Evolutionary conservation across 2,797 vertebrate species (phyloP).

Genomic region (Tachyglossus aculeatus): DNA sequence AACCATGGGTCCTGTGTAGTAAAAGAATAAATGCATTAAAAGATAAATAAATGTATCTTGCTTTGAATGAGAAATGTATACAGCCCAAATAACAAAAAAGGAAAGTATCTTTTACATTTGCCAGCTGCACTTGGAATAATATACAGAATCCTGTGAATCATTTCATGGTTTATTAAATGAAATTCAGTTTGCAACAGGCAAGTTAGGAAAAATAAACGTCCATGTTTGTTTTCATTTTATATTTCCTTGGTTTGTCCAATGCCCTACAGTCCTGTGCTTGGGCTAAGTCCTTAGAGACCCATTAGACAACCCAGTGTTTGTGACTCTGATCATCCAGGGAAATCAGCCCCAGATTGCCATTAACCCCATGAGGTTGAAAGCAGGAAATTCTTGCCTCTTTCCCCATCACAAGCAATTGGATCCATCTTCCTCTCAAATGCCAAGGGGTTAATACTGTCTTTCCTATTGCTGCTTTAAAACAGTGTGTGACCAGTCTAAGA

Average conservation of each 20-base stretch:
- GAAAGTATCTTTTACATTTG: constrained; percentile 71
- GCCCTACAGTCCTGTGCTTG: constrained; percentile 63
- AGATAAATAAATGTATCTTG: constrained; percentile 66
- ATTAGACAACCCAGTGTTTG: constrained; percentile 72
- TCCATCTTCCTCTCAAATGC: constrained; percentile 20
- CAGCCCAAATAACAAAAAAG: constrained; percentile 50
- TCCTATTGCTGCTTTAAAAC: constrained; percentile 71
- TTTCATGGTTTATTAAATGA: constrained; percentile 93
- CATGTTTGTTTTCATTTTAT: constrained; percentile 84
- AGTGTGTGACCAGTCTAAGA: constrained; percentile 79
- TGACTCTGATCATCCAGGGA: constrained; percentile 73
- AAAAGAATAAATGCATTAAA: constrained; percentile 57
- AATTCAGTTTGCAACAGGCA: constrained; percentile 86
- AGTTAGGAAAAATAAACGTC: constrained; percentile 88
- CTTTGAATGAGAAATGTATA: constrained; percentile 61
- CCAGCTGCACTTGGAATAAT: constrained; percentile 79
- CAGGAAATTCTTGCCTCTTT: constrained; percentile 42
- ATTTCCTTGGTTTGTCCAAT: constrained; percentile 75
- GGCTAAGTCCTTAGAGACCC: constrained; percentile 71
- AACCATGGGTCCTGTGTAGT: constrained; percentile 32
- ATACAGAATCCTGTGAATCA: constrained; percentile 87
- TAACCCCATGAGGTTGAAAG: constrained; percentile 58
- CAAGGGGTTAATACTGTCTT: constrained; percentile 60
- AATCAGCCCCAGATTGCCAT: constrained; percentile 78
- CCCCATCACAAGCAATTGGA: constrained; percentile 28